These are phyloP conservation scores for Neodiprion virginianus DNA, from an alignment of 1,140 invertebrate species.

Conservation along the genomic window DNA sequence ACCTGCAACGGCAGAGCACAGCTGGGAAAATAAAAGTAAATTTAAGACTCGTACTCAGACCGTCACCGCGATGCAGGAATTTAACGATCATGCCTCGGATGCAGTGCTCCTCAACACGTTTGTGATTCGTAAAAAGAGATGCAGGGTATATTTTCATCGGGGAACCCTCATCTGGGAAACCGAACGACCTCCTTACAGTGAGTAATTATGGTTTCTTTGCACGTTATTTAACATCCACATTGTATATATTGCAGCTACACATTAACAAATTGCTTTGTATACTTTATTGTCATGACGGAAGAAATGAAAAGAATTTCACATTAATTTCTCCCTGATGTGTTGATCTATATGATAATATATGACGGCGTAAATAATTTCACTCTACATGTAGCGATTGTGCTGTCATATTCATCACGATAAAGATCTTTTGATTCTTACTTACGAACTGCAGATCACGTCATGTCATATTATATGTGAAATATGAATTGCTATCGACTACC, in stretches of 20 bases:
- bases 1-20: neutral
- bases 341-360: too few relatives aligned
- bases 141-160: slow-evolving; percentile 70
- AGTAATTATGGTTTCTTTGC: slow-evolving; percentile 41
- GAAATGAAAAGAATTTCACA: too few relatives aligned
- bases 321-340: too few relatives aligned
- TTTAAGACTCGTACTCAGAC: neutral
- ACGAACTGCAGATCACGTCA: too few relatives aligned
- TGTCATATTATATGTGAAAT: too few relatives aligned
- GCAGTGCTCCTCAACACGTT: slow-evolving; percentile 69
- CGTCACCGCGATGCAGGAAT: slow-evolving; percentile 14
- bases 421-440: too few relatives aligned
- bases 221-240: slow-evolving; percentile 21
- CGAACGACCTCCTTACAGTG: slow-evolving; percentile 64
- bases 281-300: too few relatives aligned
- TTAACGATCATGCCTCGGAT: slow-evolving; percentile 23
- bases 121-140: slow-evolving; percentile 68
- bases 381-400: too few relatives aligned
- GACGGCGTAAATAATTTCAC: too few relatives aligned
- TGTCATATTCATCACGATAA: too few relatives aligned
- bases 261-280: neutral
- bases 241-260: slow-evolving; percentile 18
- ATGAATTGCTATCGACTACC: too few relatives aligned
- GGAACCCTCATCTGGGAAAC: slow-evolving; percentile 71
- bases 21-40: neutral